phyloP scores from a whole-genome alignment of 2,797 vertebrate species.

The Myotis vivesi region DNA sequence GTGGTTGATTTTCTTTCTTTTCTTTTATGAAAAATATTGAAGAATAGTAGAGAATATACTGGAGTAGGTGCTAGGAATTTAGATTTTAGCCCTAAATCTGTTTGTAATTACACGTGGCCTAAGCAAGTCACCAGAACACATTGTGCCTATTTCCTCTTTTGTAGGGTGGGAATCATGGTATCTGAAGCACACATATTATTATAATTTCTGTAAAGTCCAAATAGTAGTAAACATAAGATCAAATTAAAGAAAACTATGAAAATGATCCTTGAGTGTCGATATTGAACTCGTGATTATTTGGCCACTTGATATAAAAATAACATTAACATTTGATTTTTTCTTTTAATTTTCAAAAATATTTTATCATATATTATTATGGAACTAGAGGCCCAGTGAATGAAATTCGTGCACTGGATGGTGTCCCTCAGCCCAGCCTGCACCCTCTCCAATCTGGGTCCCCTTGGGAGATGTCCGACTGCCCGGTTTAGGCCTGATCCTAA shows the following conservation, averaged over 20 bases:
- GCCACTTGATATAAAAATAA: neutral
- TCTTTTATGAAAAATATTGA: neutral
- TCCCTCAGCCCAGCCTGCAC: too few species aligned
- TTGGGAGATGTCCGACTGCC: too few species aligned
- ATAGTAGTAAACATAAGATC: neutral
- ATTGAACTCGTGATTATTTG: neutral
- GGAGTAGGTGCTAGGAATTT: neutral
- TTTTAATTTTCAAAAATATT: neutral
- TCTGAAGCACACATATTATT: neutral
- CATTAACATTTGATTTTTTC: neutral
- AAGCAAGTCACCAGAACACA: neutral
- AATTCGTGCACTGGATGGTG: too few species aligned
- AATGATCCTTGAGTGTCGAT: neutral
- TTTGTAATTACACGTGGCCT: neutral
- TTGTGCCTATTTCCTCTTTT: neutral
- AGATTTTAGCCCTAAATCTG: neutral
- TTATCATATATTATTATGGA: too few species aligned
- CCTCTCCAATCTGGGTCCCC: too few species aligned
- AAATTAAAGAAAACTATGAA: neutral
- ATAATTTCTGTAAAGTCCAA: neutral
- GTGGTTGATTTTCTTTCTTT: neutral
- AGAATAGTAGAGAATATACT: neutral
- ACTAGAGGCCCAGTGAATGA: too few species aligned
- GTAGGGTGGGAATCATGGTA: neutral
- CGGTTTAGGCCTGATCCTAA: rapidly evolving